These are phyloP conservation scores for Euzetes globulus DNA, from an alignment of 2,888 invertebrate species.

Conservation along the genomic window DNA sequence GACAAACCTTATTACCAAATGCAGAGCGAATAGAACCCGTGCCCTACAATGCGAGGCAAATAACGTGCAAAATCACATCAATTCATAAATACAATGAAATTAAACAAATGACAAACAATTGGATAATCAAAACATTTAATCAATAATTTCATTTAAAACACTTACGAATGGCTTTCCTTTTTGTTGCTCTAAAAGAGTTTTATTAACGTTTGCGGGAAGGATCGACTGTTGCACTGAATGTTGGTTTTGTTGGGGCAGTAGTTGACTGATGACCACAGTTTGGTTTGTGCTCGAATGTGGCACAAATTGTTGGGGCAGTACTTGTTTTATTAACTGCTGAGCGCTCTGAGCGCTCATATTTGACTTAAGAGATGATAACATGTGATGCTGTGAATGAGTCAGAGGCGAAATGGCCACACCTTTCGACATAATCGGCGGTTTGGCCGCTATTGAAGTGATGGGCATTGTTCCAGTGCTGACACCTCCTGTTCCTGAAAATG, in stretches of 20 bases:
- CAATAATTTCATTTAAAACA: not conserved
- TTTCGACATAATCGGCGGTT: slow-evolving; percentile 14
- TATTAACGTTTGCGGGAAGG: slow-evolving; percentile 55
- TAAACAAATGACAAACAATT: not conserved
- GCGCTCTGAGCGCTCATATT: not conserved
- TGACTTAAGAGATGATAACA: slow-evolving; percentile 5
- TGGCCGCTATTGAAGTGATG: slow-evolving; percentile 13
- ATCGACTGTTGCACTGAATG: slow-evolving; percentile 52
- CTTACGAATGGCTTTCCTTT: slow-evolving; percentile 43
- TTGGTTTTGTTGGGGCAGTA: slow-evolving; percentile 52
- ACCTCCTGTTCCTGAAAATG: not conserved
- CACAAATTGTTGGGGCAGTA: slow-evolving; percentile 29
- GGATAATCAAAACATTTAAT: not conserved
- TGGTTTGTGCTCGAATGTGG: slow-evolving; percentile 44
- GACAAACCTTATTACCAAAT: slow-evolving; percentile 24
- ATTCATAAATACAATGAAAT: not conserved
- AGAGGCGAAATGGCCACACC: slow-evolving; percentile 9
- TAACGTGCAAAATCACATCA: slow-evolving; percentile 2
- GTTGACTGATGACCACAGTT: slow-evolving; percentile 50
- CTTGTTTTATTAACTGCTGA: slow-evolving; percentile 2
- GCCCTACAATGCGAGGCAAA: slow-evolving; percentile 6
- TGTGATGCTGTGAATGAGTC: not conserved
- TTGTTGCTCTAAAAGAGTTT: slow-evolving; percentile 40
- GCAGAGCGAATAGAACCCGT: not conserved
- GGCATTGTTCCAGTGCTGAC: slow-evolving; percentile 5